phyloP scores from a whole-genome alignment of 2,888 invertebrate genomes.

The Geophilus truncorum region DNA sequence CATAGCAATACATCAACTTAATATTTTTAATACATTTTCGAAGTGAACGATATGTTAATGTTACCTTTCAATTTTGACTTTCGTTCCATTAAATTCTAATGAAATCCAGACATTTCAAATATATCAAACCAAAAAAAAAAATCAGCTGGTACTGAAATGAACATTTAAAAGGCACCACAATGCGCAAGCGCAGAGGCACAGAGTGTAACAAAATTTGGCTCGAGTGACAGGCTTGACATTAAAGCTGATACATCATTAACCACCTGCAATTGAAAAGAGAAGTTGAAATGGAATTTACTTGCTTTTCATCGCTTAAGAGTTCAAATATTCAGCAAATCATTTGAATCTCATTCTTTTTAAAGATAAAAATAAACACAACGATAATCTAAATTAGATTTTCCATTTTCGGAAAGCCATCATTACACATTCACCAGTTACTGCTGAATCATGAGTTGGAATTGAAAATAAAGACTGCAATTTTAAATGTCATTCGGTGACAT shows the following conservation, averaged over 20 bases:
- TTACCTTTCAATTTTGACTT: background rate
- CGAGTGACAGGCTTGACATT: slow-evolving; percentile 9
- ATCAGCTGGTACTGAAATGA: background rate
- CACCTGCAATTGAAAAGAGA: background rate
- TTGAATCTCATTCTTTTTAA: too few relatives aligned
- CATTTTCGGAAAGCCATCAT: background rate
- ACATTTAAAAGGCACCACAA: background rate
- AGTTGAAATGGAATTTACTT: too few relatives aligned
- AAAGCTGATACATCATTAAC: background rate
- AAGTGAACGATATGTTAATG: background rate
- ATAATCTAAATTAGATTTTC: background rate
- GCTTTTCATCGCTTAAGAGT: too few relatives aligned
- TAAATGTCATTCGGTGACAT: slow-evolving; percentile 7
- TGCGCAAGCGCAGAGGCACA: slow-evolving; percentile 20
- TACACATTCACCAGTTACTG: background rate
- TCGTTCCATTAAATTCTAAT: background rate
- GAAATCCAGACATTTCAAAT: background rate
- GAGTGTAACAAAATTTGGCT: background rate
- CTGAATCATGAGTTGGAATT: background rate
- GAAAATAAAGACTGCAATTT: background rate
- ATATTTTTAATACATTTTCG: background rate
- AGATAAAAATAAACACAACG: background rate
- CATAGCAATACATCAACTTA: background rate
- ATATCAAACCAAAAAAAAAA: background rate
- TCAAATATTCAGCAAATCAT: too few relatives aligned